These are phyloP conservation scores for Calonectris borealis DNA, from an alignment of 2,113 vertebrate species.

Conservation along the genomic window DNA sequence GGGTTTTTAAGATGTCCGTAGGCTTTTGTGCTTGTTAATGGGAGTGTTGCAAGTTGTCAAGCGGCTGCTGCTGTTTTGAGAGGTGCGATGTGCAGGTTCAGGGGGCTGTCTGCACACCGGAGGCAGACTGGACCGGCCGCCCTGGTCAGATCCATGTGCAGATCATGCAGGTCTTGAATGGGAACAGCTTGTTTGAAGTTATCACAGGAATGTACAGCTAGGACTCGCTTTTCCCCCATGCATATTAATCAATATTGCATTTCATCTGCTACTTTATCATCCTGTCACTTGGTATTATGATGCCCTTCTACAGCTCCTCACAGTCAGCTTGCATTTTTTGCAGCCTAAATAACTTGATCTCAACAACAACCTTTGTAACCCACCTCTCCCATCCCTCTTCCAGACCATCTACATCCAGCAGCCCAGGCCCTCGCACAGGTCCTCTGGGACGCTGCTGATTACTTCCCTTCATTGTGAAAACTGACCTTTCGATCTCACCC, in stretches of 20 bases:
- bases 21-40: background rate
- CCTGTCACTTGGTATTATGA: background rate
- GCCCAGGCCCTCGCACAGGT: background rate
- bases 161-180: background rate
- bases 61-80: background rate
- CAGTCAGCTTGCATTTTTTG: background rate
- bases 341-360: background rate
- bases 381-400: background rate
- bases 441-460: background rate
- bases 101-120: background rate
- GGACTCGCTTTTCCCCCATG: rapidly evolving
- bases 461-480: background rate
- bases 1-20: background rate
- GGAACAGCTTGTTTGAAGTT: background rate
- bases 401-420: background rate
- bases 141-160: background rate
- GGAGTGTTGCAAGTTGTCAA: background rate
- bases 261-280: background rate
- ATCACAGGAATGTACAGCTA: background rate
- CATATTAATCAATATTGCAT: background rate
- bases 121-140: rapidly evolving
- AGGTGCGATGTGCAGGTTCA: background rate
- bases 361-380: background rate
- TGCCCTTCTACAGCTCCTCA: background rate
- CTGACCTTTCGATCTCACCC: background rate